Evolutionary conservation across 2,888 invertebrate genomes (phyloP), one percentile per base, ranked within the genome.

Genomic region (Tanypteryx hageni): DNA sequence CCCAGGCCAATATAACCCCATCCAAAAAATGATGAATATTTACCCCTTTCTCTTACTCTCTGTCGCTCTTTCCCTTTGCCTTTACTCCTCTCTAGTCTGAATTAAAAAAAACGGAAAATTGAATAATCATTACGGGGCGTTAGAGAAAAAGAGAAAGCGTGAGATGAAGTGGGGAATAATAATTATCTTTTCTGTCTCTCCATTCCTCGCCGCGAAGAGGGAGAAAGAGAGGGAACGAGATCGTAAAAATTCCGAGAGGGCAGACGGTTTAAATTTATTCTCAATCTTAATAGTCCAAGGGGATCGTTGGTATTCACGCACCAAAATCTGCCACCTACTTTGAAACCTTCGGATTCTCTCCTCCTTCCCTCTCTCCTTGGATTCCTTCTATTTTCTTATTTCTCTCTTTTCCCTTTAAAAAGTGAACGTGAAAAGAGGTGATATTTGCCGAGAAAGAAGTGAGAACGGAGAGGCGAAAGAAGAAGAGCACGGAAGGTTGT

Each of bases 71-170:
- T 83, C 83, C 83, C 83, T 83, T 57, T 57, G 57, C 44, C 44
- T 44, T 57, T 57, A 44, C 83, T n/a, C 83, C 56, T 56, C 56
- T n/a, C n/a, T 7, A 44, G 83, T 44, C 61, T 10, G 27, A 61
- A 44, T 68, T 89, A 89, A 89, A 64, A 89, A 64, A 61, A 44
- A 22, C 64, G 89, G 89, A 68, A 89, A 89, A 89, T 89, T 89
- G 89, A 89, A 89, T 89, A 89, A 89, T 89, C 89, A 89, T 89
- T 64, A 64, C 61, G 64, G 89, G 89, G 61, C 64, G 44, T 64
- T 61, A 31, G 64, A 64, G 89, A 61, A 31, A 27, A n/a, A 44
- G 89, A 44, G 18, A 27, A n/a, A 31, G 89, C 44, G 11, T 18
- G 56, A 44, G 64, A 22, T 61, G 68, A 89, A 89, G 64, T 59